Conservation (phyloP, 2,888 invertebrate genomes). For the Ephialtes manifestator region DNA sequence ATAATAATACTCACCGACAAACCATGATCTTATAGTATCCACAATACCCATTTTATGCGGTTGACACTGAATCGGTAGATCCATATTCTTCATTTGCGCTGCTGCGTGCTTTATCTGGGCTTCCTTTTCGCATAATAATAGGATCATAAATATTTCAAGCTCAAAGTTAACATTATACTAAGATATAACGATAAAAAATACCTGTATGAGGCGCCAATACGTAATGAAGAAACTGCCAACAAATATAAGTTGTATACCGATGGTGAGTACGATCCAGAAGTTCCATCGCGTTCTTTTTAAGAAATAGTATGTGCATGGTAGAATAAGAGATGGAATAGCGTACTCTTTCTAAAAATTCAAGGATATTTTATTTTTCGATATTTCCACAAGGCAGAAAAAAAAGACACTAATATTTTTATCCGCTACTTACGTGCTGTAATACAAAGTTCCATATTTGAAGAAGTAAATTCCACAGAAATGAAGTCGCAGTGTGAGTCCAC, state of each 20-base stretch:
- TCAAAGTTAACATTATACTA: slow-evolving; percentile 11
- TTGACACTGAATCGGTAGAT: slow-evolving; percentile 78
- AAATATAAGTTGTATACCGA: slow-evolving; percentile 71
- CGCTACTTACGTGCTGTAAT: slow-evolving; percentile 66
- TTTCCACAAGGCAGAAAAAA: slow-evolving; percentile 53
- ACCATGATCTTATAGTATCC: slow-evolving; percentile 63
- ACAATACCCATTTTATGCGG: slow-evolving; percentile 75
- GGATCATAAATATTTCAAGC: slow-evolving; percentile 23
- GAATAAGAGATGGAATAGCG: slow-evolving; percentile 44
- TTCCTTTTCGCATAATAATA: slow-evolving; percentile 73
- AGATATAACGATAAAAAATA: slow-evolving; percentile 59
- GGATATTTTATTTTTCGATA: background rate
- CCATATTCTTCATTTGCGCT: slow-evolving; percentile 72
- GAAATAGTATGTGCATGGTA: slow-evolving; percentile 62
- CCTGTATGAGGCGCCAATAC: slow-evolving; percentile 80
- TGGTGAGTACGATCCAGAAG: slow-evolving; percentile 69
- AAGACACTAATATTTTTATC: slow-evolving; percentile 5
- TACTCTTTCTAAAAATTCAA: slow-evolving; percentile 64
- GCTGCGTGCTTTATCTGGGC: slow-evolving; percentile 77
- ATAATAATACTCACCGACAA: slow-evolving; percentile 71
- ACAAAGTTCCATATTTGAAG: slow-evolving; percentile 39
- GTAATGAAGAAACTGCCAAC: slow-evolving; percentile 77
- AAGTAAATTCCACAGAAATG: background rate
- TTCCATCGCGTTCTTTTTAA: slow-evolving; percentile 68
- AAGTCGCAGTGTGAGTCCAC: slow-evolving; percentile 4